Evolutionary conservation across 2,797 vertebrate genomes (phyloP).

Genomic region (Sciaenops ocellatus): DNA sequence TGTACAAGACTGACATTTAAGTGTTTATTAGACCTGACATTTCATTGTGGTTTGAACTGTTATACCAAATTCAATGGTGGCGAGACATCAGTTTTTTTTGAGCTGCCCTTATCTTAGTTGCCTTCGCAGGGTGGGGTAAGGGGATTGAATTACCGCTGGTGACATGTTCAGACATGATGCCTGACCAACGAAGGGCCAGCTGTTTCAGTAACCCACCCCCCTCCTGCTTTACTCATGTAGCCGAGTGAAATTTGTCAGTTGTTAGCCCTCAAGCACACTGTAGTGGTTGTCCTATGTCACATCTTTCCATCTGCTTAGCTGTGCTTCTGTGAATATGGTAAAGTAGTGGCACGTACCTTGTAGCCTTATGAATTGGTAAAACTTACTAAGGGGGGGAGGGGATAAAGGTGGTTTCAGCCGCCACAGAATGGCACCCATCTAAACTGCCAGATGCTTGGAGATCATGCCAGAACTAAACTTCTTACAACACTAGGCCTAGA

Average conservation of each 20-base stretch:
- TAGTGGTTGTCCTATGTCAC: conserved; percentile 66
- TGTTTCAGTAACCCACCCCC: conserved; percentile 55
- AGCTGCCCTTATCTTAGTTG: conserved; percentile 85
- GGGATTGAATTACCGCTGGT: conserved; percentile 73
- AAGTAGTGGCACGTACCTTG: conserved; percentile 76
- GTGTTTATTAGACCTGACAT: conserved; percentile 70
- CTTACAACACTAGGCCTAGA: conserved; percentile 75
- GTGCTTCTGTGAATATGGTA: conserved; percentile 76
- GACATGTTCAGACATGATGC: conserved; percentile 45
- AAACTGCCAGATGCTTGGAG: conserved; percentile 85
- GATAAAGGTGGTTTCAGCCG: conserved; percentile 58
- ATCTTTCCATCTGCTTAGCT: conserved; percentile 73
- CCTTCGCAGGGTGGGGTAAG: conserved; percentile 81
- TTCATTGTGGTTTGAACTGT: conserved; percentile 81
- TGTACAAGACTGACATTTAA: conserved; percentile 58
- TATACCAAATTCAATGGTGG: conserved; percentile 81
- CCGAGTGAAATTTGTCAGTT: conserved; percentile 67
- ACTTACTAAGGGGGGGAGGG: conserved; percentile 36
- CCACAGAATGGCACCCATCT: conserved; percentile 75
- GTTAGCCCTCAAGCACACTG: conserved; percentile 73
- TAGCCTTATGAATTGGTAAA: conserved; percentile 79
- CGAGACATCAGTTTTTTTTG: conserved; percentile 69
- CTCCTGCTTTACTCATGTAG: conserved; percentile 78
- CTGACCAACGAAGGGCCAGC: conserved; percentile 64
- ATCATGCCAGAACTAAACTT: conserved; percentile 71